These are phyloP conservation scores for Aphis gossypii DNA, from an alignment of 1,140 invertebrate genomes.

Conservation along the genomic window DNA sequence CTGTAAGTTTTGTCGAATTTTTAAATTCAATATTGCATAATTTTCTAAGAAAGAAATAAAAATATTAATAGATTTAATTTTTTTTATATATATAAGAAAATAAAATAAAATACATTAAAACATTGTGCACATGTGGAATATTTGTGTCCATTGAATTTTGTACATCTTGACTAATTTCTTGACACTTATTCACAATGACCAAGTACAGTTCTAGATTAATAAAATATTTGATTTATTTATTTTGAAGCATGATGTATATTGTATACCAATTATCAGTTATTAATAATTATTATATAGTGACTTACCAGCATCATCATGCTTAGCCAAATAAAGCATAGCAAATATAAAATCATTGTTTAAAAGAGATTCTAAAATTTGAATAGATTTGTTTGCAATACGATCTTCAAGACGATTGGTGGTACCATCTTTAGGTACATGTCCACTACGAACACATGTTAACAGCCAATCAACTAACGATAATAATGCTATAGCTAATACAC, in stretches of 20 bases:
- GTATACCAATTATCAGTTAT: neutral
- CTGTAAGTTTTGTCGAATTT: slow-evolving; percentile 48
- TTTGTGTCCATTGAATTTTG: slow-evolving; percentile 56
- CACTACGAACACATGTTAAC: slow-evolving; percentile 73
- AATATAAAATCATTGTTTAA: slow-evolving; percentile 78
- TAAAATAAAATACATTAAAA: slow-evolving; percentile 49
- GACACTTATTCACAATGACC: slow-evolving; percentile 76
- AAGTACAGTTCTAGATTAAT: slow-evolving; percentile 68
- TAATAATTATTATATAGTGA: slow-evolving; percentile 11
- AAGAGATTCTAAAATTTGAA: slow-evolving; percentile 65
- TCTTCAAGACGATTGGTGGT: slow-evolving; percentile 61
- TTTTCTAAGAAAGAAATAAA: slow-evolving; percentile 59
- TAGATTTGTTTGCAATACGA: slow-evolving; percentile 52
- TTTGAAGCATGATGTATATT: slow-evolving; percentile 47
- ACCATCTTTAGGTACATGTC: slow-evolving; percentile 67
- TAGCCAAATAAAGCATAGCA: slow-evolving; percentile 83
- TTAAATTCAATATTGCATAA: slow-evolving; percentile 59
- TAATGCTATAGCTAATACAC: slow-evolving; percentile 76
- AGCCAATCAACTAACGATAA: slow-evolving; percentile 82
- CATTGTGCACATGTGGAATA: slow-evolving; percentile 26
- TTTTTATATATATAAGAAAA: neutral
- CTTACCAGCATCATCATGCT: slow-evolving; percentile 67
- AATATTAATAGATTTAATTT: neutral
- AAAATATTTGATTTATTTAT: slow-evolving; percentile 53
- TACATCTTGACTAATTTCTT: slow-evolving; percentile 69